Percentiles rank a stretch among this genome's conserved stretches.
Conservation (phyloP, 92 coral and sea anemone genomes). For the Micromussa lordhowensis region DNA sequence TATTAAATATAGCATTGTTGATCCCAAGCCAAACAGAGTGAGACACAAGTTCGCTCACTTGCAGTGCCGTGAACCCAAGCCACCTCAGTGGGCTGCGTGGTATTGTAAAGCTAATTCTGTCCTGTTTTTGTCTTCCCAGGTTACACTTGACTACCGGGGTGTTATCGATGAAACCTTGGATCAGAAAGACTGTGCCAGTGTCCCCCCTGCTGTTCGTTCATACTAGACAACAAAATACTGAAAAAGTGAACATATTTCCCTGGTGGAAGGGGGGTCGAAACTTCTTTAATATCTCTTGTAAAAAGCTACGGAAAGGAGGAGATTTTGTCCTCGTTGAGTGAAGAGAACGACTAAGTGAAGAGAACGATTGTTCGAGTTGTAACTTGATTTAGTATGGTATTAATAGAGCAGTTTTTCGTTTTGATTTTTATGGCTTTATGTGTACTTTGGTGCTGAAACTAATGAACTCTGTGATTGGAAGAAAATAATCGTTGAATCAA, state of each 20-base stretch:
- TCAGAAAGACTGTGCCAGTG: constrained; percentile 83
- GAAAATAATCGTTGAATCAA: not conserved
- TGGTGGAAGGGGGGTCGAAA: not conserved
- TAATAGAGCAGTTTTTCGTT: not conserved
- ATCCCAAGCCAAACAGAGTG: too few relatives aligned
- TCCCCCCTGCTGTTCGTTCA: constrained; percentile 96
- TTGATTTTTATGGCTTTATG: not conserved
- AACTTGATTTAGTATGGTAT: not conserved
- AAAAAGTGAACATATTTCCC: not conserved
- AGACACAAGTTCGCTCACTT: too few relatives aligned
- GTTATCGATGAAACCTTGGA: constrained; percentile 94
- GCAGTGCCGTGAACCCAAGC: not conserved
- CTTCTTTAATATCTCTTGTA: not conserved
- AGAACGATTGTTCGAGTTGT: not conserved
- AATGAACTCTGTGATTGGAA: not conserved
- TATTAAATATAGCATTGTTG: too few relatives aligned
- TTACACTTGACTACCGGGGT: constrained; percentile 80
- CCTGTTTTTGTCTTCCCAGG: constrained; percentile 34
- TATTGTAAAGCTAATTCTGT: not conserved
- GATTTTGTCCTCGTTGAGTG: not conserved
- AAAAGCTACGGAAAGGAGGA: not conserved
- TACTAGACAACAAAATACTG: constrained; percentile 51
- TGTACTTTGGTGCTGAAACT: not conserved
- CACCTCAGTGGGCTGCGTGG: not conserved
- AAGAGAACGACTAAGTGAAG: not conserved